Base-by-base conservation (phyloP, 2,888 invertebrate species). In the Eurois occulta region DNA sequence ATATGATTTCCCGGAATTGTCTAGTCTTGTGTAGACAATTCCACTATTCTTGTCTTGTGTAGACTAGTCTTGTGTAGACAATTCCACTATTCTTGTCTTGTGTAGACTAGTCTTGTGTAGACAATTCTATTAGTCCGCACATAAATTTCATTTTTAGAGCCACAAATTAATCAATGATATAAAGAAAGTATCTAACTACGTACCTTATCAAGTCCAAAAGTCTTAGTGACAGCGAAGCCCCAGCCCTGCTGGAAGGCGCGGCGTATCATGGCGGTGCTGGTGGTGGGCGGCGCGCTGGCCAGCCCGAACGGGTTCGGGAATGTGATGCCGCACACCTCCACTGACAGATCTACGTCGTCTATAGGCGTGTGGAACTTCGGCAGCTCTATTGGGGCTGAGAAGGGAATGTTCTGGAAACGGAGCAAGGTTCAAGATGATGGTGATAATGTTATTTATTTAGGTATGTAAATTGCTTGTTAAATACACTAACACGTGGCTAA, bases 151-250 rank as follows among this genome's bases (percentile, higher is more conserved):
- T 21, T 48, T 48, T 48, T 21, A 48, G 48, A 48, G 7, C 48
- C 21, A 48, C 48, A 48, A 48, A 48, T 7, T 18, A 48, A 21
- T 48, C 21, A 48, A 48, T 48, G 48, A 1, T 46, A 21, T 48
- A 1, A 48, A 48, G 21, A 21, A 52, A 52, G 24, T 24, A 3
- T 48, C 21, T 48, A 52, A 52, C 1, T 24, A 52, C 24, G 4
- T 24, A 52, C 99, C 97, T 99, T 99, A 93, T 99, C 99, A 28
- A 99, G 96, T 6, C 98, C 97, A 93, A 99, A 99, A 0, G 99
- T 99, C 96, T 99, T 99, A 0, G 99, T 99, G 2, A 99, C 98
- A n/a, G 98, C 99, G 92, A 99, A 99, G 0, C 98, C 98, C 99
- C 99, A 99, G 1, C 99, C 99, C 87, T 99, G 98, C 93, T 99